Evolutionary conservation across 2,888 invertebrate genomes (phyloP), one percentile per base, ranked within the genome.

Genomic region (Aromia moschata): DNA sequence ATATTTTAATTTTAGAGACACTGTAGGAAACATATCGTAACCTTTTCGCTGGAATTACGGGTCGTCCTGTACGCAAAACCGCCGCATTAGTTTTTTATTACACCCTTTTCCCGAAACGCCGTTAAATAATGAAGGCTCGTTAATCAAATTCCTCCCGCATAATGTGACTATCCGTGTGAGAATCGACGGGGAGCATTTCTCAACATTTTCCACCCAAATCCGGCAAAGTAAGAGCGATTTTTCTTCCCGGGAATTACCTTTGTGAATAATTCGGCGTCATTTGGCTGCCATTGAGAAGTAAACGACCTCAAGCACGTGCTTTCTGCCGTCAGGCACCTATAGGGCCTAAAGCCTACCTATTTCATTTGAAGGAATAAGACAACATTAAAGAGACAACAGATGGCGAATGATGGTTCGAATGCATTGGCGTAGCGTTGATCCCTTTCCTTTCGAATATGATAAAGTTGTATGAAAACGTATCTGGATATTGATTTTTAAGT

Each of bases 291-390:
- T 58, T 47, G 47, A 54, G 47, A 54, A 54, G 58, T 47, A 58
- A 58, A 58, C 58, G 54, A 58, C 54, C 54, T 54, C 58, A 54
- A 54, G 53, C 47, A 58, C 58, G 58, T 58, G 58, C 53, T 43
- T 47, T 47, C 54, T 44, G 58, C 58, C 31, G 53, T 54, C 12
- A 36, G 47, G 53, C 58, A 36, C 54, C 47, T 43, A 47, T 54
- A 58, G 54, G 43, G 54, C 54, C 47, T 47, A 51, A 54, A 58
- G 45, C 58, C 47, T 43, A 58, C 58, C 58, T 58, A 43, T 53
- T 49, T 54, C 58, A 54, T 58, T 52, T 52, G 52, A 31, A 41
- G 58, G 38, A 58, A 58, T 54, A 58, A 46, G 54, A 47, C 58
- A 54, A 43, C 58, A 58, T 58, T 47, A 45, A 46, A 49, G 46